These are phyloP conservation scores for Drosophila hamatofila DNA, from an alignment of 2,888 invertebrate genomes.

Conservation along the genomic window DNA sequence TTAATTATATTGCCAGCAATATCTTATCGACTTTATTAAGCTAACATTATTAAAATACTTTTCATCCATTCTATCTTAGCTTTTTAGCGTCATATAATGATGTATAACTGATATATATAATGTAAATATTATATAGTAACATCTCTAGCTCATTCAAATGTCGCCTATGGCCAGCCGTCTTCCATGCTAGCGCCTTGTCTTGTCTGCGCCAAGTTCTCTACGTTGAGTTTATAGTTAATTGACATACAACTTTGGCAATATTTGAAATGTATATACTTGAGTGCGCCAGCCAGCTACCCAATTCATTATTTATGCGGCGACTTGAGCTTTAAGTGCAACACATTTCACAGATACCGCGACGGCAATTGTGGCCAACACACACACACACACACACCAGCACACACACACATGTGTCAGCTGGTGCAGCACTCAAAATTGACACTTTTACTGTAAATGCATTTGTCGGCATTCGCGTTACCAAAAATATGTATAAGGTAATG, in stretches of 20 bases:
- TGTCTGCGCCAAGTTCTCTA: conserved; percentile 12
- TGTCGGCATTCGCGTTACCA: conserved; percentile 22
- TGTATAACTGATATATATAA: no score
- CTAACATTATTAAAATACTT: no score
- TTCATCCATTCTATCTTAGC: no score
- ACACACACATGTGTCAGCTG: conserved; percentile 30
- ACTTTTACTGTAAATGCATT: conserved; percentile 42
- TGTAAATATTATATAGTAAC: no score
- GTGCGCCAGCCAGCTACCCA: conserved; percentile 11
- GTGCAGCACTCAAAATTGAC: conserved; percentile 57
- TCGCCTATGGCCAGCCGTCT: conserved; percentile 5
- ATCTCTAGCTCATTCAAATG: conserved; percentile 23
- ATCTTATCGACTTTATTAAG: no score
- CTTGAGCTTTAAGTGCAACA: conserved; percentile 48
- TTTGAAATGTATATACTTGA: conserved; percentile 48
- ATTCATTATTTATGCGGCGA: conserved; percentile 37
- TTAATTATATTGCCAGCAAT: no score
- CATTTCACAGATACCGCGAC: conserved; percentile 46
- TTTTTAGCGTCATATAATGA: no score
- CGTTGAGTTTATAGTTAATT: conserved; percentile 54
- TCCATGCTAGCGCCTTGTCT: background rate
- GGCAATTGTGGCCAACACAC: conserved; percentile 40
- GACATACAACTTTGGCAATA: conserved; percentile 55
- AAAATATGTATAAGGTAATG: background rate
- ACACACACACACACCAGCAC: conserved; percentile 15